These are phyloP conservation scores for Dicerorhinus sumatrensis DNA, from an alignment of 2,113 vertebrate species.

Conservation along the genomic window DNA sequence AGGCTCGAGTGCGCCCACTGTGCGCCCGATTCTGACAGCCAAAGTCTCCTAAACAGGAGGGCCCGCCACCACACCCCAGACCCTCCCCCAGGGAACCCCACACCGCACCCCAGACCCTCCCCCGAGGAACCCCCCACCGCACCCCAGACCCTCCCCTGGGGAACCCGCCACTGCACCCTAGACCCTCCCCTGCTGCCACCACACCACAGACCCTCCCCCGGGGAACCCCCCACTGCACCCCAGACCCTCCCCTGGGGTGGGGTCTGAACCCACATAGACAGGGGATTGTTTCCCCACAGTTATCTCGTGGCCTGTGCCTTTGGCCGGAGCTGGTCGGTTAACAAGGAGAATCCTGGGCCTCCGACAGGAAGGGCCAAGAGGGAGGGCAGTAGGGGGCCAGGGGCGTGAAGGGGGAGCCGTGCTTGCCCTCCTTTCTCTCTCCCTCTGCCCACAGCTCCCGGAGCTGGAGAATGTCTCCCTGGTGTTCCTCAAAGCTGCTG, in stretches of 20 bases:
- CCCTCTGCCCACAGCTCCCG: background rate
- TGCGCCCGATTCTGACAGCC: background rate
- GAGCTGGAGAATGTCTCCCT: fast-evolving
- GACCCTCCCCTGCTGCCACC: background rate
- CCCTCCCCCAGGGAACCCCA: background rate
- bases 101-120: background rate
- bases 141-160: background rate
- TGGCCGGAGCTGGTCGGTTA: too few species aligned
- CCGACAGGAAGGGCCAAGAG: too few species aligned
- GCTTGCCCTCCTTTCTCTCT: background rate
- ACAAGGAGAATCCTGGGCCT: too few species aligned
- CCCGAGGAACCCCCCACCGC: too few species aligned
- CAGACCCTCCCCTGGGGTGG: background rate
- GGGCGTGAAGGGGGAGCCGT: background rate
- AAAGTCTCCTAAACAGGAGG: background rate
- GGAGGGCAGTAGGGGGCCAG: too few species aligned
- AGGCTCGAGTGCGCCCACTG: fast-evolving
- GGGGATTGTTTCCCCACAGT: too few species aligned
- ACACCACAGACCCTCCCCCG: background rate
- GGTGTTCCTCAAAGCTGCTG: background rate
- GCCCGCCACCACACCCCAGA: too few species aligned
- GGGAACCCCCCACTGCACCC: too few species aligned
- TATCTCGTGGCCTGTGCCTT: too few species aligned
- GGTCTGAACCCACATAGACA: too few species aligned
- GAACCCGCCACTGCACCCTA: background rate